phyloP scores from a whole-genome alignment of 1,140 invertebrate genomes.

The Coenobita brevimanus region DNA sequence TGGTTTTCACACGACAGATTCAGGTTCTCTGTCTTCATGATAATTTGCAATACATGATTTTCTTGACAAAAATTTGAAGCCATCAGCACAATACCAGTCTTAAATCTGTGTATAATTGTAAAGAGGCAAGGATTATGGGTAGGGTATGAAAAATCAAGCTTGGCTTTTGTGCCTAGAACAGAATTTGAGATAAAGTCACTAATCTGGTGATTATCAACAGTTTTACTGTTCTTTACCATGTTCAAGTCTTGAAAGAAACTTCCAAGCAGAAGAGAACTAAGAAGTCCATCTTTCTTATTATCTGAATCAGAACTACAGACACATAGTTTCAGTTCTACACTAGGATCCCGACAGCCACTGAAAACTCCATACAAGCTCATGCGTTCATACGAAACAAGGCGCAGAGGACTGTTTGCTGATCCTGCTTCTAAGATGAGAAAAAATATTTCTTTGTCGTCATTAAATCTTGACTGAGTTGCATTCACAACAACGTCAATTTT shows the following conservation, averaged over 20 bases:
- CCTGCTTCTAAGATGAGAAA: slow-evolving; percentile 50
- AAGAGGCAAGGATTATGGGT: slow-evolving; percentile 47
- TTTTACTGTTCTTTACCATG: slow-evolving; percentile 16
- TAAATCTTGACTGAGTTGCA: not conserved
- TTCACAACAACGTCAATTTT: slow-evolving; percentile 53
- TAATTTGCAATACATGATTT: slow-evolving; percentile 33
- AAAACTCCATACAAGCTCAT: slow-evolving; percentile 49
- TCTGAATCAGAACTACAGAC: slow-evolving; percentile 29
- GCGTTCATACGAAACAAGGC: slow-evolving; percentile 56
- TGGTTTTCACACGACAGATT: slow-evolving; percentile 30
- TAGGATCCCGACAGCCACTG: slow-evolving; percentile 36
- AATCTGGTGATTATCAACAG: slow-evolving; percentile 12
- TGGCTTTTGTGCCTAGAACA: slow-evolving; percentile 16
- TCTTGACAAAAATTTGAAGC: slow-evolving; percentile 49
- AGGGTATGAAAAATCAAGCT: slow-evolving; percentile 46
- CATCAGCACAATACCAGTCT: slow-evolving; percentile 37
- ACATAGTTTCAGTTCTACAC: slow-evolving; percentile 62
- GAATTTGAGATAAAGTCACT: slow-evolving; percentile 32
- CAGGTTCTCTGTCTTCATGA: slow-evolving; percentile 39
- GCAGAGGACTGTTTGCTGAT: slow-evolving; percentile 15
- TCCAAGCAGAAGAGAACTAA: slow-evolving; percentile 34
- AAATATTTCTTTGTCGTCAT: slow-evolving; percentile 38
- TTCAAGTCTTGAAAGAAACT: slow-evolving; percentile 46
- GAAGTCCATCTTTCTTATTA: slow-evolving; percentile 20
- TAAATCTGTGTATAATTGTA: slow-evolving; percentile 49